Conservation (phyloP, 2,797 vertebrate genomes). For the Chelon labrosus region DNA sequence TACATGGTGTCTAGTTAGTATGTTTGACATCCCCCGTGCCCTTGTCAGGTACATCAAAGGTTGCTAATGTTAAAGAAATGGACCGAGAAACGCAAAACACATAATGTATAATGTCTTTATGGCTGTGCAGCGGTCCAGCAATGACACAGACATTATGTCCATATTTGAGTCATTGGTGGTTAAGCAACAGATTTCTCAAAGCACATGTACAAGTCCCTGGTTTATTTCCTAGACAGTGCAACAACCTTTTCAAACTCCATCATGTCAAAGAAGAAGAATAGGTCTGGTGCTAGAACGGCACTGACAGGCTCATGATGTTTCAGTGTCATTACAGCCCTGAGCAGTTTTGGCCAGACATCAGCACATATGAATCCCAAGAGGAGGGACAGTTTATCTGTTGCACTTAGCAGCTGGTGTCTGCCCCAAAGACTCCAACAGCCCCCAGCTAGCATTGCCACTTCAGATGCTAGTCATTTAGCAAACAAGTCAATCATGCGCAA, state of each 20-base stretch:
- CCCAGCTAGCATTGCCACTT: constrained; percentile 69
- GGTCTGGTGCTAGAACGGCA: constrained; percentile 34
- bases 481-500: constrained; percentile 82
- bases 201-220: constrained; percentile 26
- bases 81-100: background rate
- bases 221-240: constrained; percentile 31
- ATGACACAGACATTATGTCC: background rate
- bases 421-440: constrained; percentile 69
- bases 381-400: constrained; percentile 72
- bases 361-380: constrained; percentile 63
- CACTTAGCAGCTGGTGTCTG: constrained; percentile 79
- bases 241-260: constrained; percentile 52
- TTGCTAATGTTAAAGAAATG: background rate
- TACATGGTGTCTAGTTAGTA: background rate
- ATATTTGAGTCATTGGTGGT: constrained; percentile 20
- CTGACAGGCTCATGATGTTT: constrained; percentile 65
- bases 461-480: constrained; percentile 77
- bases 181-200: constrained; percentile 35
- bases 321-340: constrained; percentile 69
- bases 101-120: background rate
- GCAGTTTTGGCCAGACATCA: constrained; percentile 68
- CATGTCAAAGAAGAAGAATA: constrained; percentile 56
- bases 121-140: constrained; percentile 11
- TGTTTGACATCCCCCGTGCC: background rate
- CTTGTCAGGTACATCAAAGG: background rate